A percentile compares a stretch with the other conserved stretches of the same genome.
Conservation (phyloP, 2,888 invertebrate species). For the Zygothrica quintamaculata region DNA sequence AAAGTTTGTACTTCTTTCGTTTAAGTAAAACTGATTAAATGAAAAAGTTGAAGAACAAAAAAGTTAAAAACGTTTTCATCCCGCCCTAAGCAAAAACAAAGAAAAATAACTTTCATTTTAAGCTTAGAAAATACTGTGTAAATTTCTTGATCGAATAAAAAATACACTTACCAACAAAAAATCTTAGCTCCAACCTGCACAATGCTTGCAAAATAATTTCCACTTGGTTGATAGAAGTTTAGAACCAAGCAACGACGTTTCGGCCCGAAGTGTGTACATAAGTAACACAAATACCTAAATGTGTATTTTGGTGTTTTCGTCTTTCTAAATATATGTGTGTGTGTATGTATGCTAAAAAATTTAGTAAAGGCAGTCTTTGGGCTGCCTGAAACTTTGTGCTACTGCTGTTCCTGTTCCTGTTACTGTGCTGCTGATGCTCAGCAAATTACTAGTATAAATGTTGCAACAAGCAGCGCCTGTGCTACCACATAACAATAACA, state of each 20-base stretch:
- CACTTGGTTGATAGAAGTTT: too few relatives aligned
- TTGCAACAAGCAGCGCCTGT: slow-evolving; percentile 55
- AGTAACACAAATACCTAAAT: slow-evolving; percentile 21
- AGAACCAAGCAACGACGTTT: slow-evolving; percentile 44
- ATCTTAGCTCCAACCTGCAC: too few relatives aligned
- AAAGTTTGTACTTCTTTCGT: not conserved
- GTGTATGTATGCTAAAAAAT: slow-evolving; percentile 20
- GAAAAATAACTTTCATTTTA: slow-evolving; percentile 21
- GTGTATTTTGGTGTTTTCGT: slow-evolving; percentile 8
- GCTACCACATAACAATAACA: slow-evolving; percentile 57
- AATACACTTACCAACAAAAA: slow-evolving; percentile 4
- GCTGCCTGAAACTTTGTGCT: slow-evolving; percentile 29
- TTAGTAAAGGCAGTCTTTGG: slow-evolving; percentile 21
- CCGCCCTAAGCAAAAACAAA: slow-evolving; percentile 7
- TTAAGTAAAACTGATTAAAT: slow-evolving; percentile 54
- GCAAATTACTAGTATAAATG: slow-evolving; percentile 77
- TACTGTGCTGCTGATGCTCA: slow-evolving; percentile 48
- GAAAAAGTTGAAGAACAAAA: slow-evolving; percentile 53
- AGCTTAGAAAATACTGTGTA: slow-evolving; percentile 5
- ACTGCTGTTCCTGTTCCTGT: not conserved
- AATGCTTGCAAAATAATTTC: too few relatives aligned
- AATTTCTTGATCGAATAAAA: slow-evolving; percentile 4
- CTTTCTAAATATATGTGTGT: slow-evolving; percentile 4
- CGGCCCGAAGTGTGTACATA: slow-evolving; percentile 58
- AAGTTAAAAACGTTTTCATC: slow-evolving; percentile 50